These are phyloP conservation scores for Tragelaphus scriptus DNA, from an alignment of 2,113 vertebrate species.

Conservation along the genomic window DNA sequence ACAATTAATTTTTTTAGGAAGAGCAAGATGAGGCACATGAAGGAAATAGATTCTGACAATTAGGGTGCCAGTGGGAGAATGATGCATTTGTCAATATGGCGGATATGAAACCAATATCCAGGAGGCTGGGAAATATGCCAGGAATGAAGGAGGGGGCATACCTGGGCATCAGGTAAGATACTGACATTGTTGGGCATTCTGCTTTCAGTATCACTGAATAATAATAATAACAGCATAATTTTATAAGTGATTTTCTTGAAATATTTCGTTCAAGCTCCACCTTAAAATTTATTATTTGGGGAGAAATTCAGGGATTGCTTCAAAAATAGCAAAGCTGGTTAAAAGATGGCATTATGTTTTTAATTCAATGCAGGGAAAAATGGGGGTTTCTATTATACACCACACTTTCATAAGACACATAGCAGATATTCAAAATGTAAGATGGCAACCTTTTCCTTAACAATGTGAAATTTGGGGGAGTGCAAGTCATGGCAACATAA, in stretches of 20 bases:
- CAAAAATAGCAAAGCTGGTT: background rate
- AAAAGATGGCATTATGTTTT: background rate
- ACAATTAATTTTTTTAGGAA: background rate
- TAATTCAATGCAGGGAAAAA: background rate
- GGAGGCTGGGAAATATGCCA: background rate
- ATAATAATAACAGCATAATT: background rate
- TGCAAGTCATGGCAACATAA: background rate
- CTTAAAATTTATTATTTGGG: background rate
- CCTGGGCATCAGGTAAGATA: background rate
- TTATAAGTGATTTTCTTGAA: background rate
- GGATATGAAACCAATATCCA: background rate
- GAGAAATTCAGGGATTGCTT: background rate
- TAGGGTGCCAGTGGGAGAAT: background rate
- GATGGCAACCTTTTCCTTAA: background rate
- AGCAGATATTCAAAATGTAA: background rate
- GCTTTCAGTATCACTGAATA: background rate
- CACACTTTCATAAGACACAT: background rate
- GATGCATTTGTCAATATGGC: slow-evolving; percentile 19
- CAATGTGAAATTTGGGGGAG: background rate
- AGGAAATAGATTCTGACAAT: background rate
- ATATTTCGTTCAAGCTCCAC: background rate
- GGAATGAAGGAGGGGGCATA: background rate
- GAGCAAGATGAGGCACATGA: background rate
- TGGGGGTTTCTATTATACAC: background rate
- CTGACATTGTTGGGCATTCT: background rate